Evolutionary conservation across 2,113 vertebrate species (phyloP).

Genomic region (Cepphus grylle): DNA sequence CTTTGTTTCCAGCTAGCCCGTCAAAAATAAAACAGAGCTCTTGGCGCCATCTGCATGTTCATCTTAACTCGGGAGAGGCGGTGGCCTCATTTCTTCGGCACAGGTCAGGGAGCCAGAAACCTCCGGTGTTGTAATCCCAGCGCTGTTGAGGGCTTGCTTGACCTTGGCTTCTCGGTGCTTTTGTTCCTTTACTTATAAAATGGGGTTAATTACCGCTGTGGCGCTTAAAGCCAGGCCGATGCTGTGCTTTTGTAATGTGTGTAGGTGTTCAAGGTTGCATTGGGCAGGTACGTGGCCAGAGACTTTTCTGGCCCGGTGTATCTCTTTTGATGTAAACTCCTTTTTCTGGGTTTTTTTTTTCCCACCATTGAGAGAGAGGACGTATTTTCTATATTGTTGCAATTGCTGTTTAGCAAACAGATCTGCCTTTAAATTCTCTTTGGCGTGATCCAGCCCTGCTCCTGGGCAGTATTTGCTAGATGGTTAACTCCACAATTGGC

Average conservation of each 20-base stretch:
- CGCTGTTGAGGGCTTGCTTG: background rate
- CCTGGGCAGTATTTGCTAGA: background rate
- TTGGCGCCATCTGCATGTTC: background rate
- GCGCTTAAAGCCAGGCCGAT: background rate
- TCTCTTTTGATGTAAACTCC: background rate
- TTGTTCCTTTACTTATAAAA: background rate
- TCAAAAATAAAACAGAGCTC: background rate
- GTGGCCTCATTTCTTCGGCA: background rate
- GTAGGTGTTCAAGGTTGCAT: background rate
- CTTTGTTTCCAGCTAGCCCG: background rate
- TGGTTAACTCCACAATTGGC: background rate
- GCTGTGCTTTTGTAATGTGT: background rate
- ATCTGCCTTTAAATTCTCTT: background rate
- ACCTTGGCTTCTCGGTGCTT: accelerated
- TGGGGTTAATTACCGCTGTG: background rate
- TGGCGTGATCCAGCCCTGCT: background rate
- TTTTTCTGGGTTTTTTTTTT: background rate
- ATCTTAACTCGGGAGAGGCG: background rate
- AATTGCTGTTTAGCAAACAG: background rate
- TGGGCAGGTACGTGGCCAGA: background rate
- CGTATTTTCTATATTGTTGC: background rate
- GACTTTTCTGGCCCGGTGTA: background rate
- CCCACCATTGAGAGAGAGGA: background rate
- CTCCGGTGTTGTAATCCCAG: background rate
- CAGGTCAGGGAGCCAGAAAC: background rate